Percentiles rank a stretch among this genome's conserved stretches.
Evolutionary conservation across 1,140 invertebrate genomes (phyloP).

Genomic region (Galendromus occidentalis): DNA sequence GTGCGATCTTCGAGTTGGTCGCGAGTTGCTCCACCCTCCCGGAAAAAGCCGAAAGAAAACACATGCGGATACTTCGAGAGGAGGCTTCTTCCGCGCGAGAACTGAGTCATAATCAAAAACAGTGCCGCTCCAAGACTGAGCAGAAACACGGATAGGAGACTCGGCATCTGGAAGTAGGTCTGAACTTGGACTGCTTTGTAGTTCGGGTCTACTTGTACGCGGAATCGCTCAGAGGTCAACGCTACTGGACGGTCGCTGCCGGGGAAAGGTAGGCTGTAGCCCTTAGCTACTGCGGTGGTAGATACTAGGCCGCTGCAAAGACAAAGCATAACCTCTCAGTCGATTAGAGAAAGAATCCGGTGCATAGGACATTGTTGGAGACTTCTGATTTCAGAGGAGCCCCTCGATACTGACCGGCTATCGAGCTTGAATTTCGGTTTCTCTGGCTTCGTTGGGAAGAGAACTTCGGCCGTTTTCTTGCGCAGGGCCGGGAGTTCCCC

Average conservation of each 20-base stretch:
- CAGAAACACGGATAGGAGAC: conserved; percentile 27
- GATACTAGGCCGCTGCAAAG: conserved; percentile 40
- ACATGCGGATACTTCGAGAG: conserved; percentile 48
- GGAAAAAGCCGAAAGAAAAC: conserved; percentile 47
- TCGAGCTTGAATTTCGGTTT: not conserved
- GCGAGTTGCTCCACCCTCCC: conserved; percentile 42
- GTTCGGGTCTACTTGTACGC: conserved; percentile 11
- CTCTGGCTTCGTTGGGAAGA: not conserved
- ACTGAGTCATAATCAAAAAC: conserved; percentile 43
- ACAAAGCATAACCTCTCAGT: no score
- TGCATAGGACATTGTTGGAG: no score
- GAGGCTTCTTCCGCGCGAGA: conserved; percentile 38
- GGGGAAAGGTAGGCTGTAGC: conserved; percentile 50
- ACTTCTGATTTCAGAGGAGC: no score
- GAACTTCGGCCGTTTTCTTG: not conserved
- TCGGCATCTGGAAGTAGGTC: conserved; percentile 26
- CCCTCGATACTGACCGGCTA: not conserved
- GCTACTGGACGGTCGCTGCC: conserved; percentile 58
- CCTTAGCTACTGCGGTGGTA: conserved; percentile 35
- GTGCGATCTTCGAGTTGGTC: conserved; percentile 27
- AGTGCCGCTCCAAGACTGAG: conserved; percentile 37
- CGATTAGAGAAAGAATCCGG: no score
- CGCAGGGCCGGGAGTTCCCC: not conserved
- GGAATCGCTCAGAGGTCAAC: conserved; percentile 40
- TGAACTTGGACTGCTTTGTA: conserved; percentile 25